Evolutionary conservation across 2,113 vertebrate genomes (phyloP).

Genomic region (Chaenogobius annularis): DNA sequence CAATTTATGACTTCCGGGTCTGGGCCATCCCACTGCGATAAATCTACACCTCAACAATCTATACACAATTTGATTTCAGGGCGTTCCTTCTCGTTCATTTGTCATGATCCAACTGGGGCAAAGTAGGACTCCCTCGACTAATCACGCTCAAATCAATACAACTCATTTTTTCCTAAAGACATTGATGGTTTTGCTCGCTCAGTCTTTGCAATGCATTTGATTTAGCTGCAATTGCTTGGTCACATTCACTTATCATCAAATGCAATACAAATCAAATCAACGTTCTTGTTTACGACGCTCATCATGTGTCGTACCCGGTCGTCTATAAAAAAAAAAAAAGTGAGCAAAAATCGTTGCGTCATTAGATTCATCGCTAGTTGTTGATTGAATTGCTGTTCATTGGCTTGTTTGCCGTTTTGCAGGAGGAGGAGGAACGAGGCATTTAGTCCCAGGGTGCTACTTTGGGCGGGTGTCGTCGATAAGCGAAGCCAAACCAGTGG

Average conservation of each 20-base stretch:
- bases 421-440: constrained; percentile 31
- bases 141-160: constrained; percentile 62
- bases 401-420: constrained; percentile 59
- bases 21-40: constrained; percentile 46
- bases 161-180: constrained; percentile 56
- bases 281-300: constrained; percentile 56
- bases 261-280: constrained; percentile 49
- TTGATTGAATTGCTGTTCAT: constrained; percentile 70
- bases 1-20: constrained; percentile 68
- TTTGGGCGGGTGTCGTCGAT: constrained; percentile 65
- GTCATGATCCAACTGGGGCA: constrained; percentile 62
- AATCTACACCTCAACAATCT: constrained; percentile 59
- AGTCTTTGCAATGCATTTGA: constrained; percentile 52
- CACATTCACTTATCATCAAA: constrained; percentile 63
- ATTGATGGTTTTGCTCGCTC: constrained; percentile 26
- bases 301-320: constrained; percentile 41
- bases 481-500: constrained; percentile 64
- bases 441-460: constrained; percentile 64
- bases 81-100: constrained; percentile 62
- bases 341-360: constrained; percentile 66
- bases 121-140: constrained; percentile 42
- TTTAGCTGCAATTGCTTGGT: constrained; percentile 58
- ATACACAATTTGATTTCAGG: constrained; percentile 67
- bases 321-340: constrained; percentile 38
- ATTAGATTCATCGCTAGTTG: constrained; percentile 69